Evolutionary conservation across 1,140 invertebrate genomes (phyloP).

Genomic region (Drosophila azteca): DNA sequence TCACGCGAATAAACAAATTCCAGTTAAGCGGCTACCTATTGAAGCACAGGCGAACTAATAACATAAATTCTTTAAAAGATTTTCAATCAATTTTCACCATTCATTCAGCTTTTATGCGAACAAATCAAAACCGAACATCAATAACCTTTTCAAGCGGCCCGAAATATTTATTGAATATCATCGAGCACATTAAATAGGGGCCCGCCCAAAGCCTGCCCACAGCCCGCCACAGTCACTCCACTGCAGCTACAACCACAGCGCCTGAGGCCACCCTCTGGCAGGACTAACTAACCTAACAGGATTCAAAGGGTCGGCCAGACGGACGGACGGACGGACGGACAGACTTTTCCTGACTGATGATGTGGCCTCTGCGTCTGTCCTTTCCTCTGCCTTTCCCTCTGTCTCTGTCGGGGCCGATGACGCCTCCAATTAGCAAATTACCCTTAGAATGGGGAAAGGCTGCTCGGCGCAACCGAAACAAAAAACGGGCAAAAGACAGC

Average conservation of each 20-base stretch:
- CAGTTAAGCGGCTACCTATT: no score
- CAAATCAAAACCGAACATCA: slow-evolving; percentile 36
- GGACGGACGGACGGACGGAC: no score
- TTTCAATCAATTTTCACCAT: not conserved
- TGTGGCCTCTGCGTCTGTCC: slow-evolving; percentile 26
- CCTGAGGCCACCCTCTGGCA: slow-evolving; percentile 21
- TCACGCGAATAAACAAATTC: not conserved
- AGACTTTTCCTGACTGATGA: slow-evolving; percentile 62
- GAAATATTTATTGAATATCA: slow-evolving; percentile 71
- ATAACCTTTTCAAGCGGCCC: slow-evolving; percentile 21
- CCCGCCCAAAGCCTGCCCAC: slow-evolving; percentile 10
- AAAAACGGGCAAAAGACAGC: slow-evolving; percentile 48
- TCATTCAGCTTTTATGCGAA: slow-evolving; percentile 3
- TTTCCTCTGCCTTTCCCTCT: slow-evolving; percentile 17
- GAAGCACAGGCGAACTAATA: not conserved
- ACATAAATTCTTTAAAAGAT: not conserved
- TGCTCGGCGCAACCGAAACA: slow-evolving; percentile 14
- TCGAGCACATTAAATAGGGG: slow-evolving; percentile 65
- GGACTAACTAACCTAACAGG: slow-evolving; percentile 61
- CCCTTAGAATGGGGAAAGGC: slow-evolving; percentile 59
- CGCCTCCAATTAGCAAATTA: slow-evolving; percentile 82
- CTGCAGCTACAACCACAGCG: not conserved
- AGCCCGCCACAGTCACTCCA: slow-evolving; percentile 5
- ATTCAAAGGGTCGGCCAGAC: slow-evolving; percentile 41
- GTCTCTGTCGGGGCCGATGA: slow-evolving; percentile 65